phyloP scores from a whole-genome alignment of 2,888 invertebrate genomes.

The Mayetiola destructor region DNA sequence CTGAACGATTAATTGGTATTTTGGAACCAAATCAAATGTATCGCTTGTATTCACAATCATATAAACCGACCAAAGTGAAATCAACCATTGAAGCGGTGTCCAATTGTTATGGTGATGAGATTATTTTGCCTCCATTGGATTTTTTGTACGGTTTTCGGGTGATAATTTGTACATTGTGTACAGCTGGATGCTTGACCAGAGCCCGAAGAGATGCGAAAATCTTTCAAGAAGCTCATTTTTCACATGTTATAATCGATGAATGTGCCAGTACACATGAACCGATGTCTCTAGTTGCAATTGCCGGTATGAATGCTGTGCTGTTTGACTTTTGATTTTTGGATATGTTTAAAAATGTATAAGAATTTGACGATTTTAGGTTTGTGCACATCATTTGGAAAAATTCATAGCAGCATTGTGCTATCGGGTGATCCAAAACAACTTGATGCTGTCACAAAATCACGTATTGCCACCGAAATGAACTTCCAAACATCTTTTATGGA shows the following conservation, averaged over 20 bases:
- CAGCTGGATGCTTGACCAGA: conserved; percentile 34
- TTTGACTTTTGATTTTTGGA: no score
- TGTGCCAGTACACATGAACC: conserved; percentile 59
- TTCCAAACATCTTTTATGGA: background rate
- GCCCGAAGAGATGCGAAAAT: no score
- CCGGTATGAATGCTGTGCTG: no score
- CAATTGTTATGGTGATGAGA: conserved; percentile 32
- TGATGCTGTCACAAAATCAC: conserved; percentile 42
- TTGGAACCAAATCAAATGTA: conserved; percentile 28
- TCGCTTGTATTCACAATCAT: conserved; percentile 35
- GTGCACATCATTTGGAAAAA: conserved; percentile 26
- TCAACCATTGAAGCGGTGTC: conserved; percentile 30
- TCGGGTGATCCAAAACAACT: conserved; percentile 63
- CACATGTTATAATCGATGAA: conserved; percentile 62
- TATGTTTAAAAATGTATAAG: no score
- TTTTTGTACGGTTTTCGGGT: conserved; percentile 41
- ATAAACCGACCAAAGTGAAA: conserved; percentile 29
- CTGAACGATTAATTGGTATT: conserved; percentile 34
- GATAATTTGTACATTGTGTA: conserved; percentile 47
- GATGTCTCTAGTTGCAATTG: conserved; percentile 43
- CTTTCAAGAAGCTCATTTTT: conserved; percentile 32
- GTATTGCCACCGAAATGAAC: background rate
- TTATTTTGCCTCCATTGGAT: conserved; percentile 35
- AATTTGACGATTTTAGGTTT: no score
- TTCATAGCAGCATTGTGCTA: conserved; percentile 33